phyloP scores from a whole-genome alignment of 2,797 vertebrate genomes.

The Falco naumanni region DNA sequence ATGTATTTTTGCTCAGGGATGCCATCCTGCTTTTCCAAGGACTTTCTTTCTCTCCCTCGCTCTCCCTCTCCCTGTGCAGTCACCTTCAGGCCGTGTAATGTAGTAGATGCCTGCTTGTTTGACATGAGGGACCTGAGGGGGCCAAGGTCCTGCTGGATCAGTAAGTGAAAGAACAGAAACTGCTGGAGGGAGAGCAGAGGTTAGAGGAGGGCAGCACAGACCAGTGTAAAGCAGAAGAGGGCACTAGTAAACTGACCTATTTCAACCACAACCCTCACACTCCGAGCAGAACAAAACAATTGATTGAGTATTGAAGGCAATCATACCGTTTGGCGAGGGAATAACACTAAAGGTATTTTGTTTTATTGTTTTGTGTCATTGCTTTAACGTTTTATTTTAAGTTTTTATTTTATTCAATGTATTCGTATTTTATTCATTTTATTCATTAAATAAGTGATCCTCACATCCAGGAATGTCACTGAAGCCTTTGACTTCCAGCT shows the following conservation, averaged over 20 bases:
- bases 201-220: slow-evolving; percentile 81
- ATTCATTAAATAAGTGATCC: not conserved
- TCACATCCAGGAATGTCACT: not conserved
- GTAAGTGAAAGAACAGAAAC: slow-evolving; percentile 28
- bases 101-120: slow-evolving; percentile 70
- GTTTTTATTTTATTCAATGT: not conserved
- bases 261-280: not conserved
- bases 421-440: not conserved
- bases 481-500: not conserved
- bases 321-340: not conserved
- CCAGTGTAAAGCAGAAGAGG: slow-evolving; percentile 71
- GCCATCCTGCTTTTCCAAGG: slow-evolving; percentile 77
- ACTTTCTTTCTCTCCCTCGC: slow-evolving; percentile 1
- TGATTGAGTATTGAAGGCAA: not conserved
- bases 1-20: slow-evolving; percentile 80
- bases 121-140: slow-evolving; percentile 70
- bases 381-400: not conserved
- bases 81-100: slow-evolving; percentile 67
- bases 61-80: slow-evolving; percentile 46
- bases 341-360: not conserved
- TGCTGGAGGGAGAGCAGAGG: slow-evolving; percentile 71
- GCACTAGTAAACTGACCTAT: slow-evolving; percentile 83
- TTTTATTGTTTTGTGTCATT: not conserved
- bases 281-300: slow-evolving; percentile 3
- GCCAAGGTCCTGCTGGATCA: slow-evolving; percentile 67